phyloP scores from a whole-genome alignment of 2,797 vertebrate genomes.

The Halcyon badia region DNA sequence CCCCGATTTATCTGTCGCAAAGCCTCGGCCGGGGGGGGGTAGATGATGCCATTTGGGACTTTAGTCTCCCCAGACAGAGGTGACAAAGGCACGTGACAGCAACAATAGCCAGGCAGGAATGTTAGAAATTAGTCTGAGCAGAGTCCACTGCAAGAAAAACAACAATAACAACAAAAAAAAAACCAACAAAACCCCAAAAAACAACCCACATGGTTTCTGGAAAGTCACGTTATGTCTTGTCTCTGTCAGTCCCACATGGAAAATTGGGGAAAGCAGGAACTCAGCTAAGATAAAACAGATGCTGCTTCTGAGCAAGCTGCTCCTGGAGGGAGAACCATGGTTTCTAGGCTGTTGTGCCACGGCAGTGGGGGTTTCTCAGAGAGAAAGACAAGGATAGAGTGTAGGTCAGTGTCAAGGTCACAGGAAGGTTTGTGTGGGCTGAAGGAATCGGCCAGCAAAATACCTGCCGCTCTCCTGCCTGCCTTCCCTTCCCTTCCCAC shows the following conservation, averaged over 20 bases:
- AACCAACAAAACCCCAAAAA: no score
- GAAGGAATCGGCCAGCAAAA: background rate
- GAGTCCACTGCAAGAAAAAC: background rate
- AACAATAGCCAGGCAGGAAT: background rate
- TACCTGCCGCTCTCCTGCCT: no score
- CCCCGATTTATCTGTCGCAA: background rate
- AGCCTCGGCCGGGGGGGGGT: fast-evolving
- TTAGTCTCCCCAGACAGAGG: background rate
- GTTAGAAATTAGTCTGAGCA: background rate
- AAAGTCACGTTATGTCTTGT: background rate
- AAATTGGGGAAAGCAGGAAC: background rate
- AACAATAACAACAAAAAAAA: no score
- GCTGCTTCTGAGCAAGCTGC: background rate
- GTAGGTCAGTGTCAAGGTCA: background rate
- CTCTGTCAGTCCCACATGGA: background rate
- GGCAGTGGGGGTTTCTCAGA: background rate
- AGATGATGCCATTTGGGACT: background rate
- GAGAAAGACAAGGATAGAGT: background rate
- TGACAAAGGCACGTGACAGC: background rate
- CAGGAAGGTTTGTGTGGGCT: background rate
- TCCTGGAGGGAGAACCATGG: background rate
- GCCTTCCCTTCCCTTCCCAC: background rate
- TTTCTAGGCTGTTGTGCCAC: background rate
- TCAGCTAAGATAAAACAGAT: background rate
- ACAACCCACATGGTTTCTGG: background rate